Percentiles rank a stretch among this genome's conserved stretches.
These are phyloP conservation scores for Ischnura elegans DNA, from an alignment of 2,888 invertebrate genomes.

Conservation along the genomic window DNA sequence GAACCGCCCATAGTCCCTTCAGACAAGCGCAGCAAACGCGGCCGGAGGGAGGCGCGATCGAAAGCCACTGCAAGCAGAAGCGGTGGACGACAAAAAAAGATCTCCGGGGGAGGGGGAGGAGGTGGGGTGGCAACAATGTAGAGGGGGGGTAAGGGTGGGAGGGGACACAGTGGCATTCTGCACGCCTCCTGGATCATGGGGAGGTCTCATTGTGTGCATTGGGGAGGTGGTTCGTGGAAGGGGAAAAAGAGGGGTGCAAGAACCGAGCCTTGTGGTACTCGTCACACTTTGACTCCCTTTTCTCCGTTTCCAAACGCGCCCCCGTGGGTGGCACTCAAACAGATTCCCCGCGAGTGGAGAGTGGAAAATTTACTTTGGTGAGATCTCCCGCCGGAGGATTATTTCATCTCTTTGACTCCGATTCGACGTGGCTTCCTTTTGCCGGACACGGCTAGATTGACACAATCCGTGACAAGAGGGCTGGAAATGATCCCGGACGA, in stretches of 20 bases:
- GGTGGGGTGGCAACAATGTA: too few species aligned
- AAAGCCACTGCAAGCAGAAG: too few species aligned
- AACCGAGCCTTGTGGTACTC: background rate
- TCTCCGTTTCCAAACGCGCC: slow-evolving; percentile 17
- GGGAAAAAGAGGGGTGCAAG: too few species aligned
- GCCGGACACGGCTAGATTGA: background rate
- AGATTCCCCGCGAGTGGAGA: background rate
- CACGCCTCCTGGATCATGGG: background rate
- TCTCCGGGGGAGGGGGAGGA: too few species aligned
- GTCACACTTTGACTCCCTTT: background rate
- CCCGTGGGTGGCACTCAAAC: background rate
- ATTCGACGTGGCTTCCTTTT: background rate
- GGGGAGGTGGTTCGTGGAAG: too few species aligned
- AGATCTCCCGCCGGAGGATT: background rate
- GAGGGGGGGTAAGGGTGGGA: too few species aligned
- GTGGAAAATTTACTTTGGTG: background rate
- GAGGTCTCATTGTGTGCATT: background rate
- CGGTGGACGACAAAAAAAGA: too few species aligned
- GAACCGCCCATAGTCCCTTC: too few species aligned
- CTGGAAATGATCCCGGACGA: background rate
- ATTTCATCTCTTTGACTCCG: slow-evolving; percentile 29
- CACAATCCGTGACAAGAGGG: background rate
- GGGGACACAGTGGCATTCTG: background rate
- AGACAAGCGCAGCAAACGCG: too few species aligned
- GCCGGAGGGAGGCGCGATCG: too few species aligned